Evolutionary conservation across 2,113 vertebrate genomes (phyloP).

Genomic region (Cinclus cinclus): DNA sequence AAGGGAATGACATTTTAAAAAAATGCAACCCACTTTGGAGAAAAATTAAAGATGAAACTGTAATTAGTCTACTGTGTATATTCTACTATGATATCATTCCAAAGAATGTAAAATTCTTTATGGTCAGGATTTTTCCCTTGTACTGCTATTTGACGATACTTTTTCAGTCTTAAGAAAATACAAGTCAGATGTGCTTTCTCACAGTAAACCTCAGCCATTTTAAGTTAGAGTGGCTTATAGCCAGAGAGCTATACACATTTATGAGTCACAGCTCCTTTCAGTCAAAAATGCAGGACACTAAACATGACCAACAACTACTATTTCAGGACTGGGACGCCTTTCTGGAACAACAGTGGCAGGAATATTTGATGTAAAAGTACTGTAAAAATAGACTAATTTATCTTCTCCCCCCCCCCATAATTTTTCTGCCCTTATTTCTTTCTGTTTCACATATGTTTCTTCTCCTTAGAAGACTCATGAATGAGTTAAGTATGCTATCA

Average conservation of each 20-base stretch:
- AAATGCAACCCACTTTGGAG: not conserved
- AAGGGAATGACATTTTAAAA: conserved; percentile 19
- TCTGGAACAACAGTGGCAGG: not conserved
- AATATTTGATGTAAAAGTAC: not conserved
- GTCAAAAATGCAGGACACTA: conserved; percentile 4
- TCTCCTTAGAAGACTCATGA: not conserved
- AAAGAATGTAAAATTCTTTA: conserved; percentile 41
- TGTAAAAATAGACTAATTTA: not conserved
- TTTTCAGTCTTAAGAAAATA: conserved; percentile 42
- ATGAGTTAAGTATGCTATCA: not conserved
- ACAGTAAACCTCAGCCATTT: conserved; percentile 20
- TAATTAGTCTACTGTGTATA: conserved; percentile 10
- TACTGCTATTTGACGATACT: not conserved
- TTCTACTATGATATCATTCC: conserved; percentile 20
- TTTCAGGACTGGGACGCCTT: not conserved
- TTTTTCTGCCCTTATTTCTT: not conserved
- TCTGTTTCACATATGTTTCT: not conserved
- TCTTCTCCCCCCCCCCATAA: not conserved
- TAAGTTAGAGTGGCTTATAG: not conserved
- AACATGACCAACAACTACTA: not conserved
- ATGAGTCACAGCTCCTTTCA: conserved; percentile 22
- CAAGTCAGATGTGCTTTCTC: conserved; percentile 49
- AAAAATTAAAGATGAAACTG: conserved; percentile 38
- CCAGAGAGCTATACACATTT: not conserved
- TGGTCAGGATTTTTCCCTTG: conserved; percentile 2